Base-by-base conservation (phyloP, 2,888 invertebrate genomes). In the Drosophila diplacantha region DNA sequence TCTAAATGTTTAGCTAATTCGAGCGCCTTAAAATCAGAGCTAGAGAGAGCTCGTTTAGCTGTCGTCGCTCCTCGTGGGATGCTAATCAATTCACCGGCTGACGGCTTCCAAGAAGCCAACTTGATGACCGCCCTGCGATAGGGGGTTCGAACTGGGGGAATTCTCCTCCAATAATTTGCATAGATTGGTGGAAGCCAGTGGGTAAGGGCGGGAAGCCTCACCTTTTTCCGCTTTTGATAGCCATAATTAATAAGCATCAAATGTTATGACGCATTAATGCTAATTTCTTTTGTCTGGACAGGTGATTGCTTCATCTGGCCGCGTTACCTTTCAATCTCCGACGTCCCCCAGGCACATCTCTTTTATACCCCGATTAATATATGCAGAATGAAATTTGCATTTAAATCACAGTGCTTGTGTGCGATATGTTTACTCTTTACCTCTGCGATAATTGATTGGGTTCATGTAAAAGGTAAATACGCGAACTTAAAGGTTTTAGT, bases 221-320 rank as follows among this genome's bases (percentile, higher is more conserved):
- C 34, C 24, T 18, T 18, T 44, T 24, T 38, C n/a, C 9, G 16
- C 11, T 50, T 26, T 62, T 64, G 47, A 54, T 70, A 59, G 38
- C 43, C 63, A 70, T 73, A 75, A 83, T 79, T 84, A 79, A 75
- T 77, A 69, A 71, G 69, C 72, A 80, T 75, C 72, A 73, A 73
- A 75, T 72, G 67, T 79, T 64, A 72, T 75, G 76, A 78, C 74
- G 69, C 63, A 69, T 81, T 74, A 72, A 83, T 81, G 81, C 60
- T 73, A 83, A 84, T 80, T 69, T 44, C 50, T 69, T 69, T 78
- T 71, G 54, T 52, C 71, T 61, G 73, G 61, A 64, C 72, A 72
- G 73, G 73, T 83, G 81, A 85, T 81, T 80, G 77, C 75, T 77
- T 74, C 64, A 81, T 78, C 74, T 65, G 47, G 31, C 49, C 55